Percentiles rank a stretch among this genome's conserved stretches.
phyloP scores from a whole-genome alignment of 1,140 invertebrate genomes.

The Lutraria rhynchaena region DNA sequence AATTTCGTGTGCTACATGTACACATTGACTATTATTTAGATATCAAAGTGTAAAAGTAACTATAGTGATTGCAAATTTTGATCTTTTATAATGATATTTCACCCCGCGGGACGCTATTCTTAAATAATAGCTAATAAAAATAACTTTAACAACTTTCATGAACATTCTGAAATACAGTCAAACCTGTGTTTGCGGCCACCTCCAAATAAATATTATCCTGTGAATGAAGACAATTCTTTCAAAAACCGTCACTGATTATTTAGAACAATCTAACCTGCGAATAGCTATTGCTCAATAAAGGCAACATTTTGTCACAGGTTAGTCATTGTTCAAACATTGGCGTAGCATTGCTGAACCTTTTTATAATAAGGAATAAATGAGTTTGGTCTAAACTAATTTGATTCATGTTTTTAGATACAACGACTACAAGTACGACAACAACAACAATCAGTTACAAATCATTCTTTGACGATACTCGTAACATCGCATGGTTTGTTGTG shows the following conservation, averaged over 20 bases:
- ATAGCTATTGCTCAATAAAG: too few species aligned
- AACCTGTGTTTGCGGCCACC: too few species aligned
- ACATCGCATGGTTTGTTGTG: conserved; percentile 18
- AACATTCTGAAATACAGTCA: neutral
- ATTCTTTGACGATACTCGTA: conserved; percentile 30
- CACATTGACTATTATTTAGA: neutral
- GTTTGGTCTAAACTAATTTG: neutral
- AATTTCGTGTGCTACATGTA: too few species aligned
- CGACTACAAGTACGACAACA: conserved; percentile 41
- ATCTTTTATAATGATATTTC: neutral
- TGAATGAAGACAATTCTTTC: too few species aligned
- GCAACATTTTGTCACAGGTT: neutral
- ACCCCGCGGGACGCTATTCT: too few species aligned
- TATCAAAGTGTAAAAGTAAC: neutral
- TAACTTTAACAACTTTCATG: neutral
- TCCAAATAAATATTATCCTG: too few species aligned
- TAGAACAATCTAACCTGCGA: too few species aligned
- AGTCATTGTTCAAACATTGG: neutral
- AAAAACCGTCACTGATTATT: too few species aligned
- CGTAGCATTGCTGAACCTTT: neutral
- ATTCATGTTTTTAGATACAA: conserved; percentile 11
- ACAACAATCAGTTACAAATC: conserved; percentile 25
- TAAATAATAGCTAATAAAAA: too few species aligned
- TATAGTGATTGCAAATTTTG: too few species aligned
- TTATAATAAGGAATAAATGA: neutral